Evolutionary conservation across 2,888 invertebrate species (phyloP), one percentile per base, ranked within the genome.

Genomic region (Odontomyia ornata): DNA sequence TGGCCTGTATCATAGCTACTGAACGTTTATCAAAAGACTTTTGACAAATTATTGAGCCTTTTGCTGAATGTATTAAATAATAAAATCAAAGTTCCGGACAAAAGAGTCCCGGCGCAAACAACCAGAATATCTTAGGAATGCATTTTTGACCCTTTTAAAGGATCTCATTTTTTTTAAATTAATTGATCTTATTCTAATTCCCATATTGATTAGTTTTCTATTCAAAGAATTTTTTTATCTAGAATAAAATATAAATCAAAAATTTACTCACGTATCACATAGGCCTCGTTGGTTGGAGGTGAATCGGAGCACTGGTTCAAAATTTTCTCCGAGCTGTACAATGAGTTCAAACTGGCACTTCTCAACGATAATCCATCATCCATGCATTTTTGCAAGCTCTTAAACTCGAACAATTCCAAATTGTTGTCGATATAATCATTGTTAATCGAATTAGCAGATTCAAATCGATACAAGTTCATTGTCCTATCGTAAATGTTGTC

Each of bases 401-500:
- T 60, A 73, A 36, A 73, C 9, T 36, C 21, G 23, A 57, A 36
- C 7, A 15, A 18, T 1, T 64, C 64, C 25, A 75, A 47, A 64
- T 75, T 75, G 15, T 75, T 46, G 13, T 75, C 64, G 47, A 64
- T n/a, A 15, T 9, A n/a, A 57, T 57, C 69, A 21, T 77, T 77
- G 60, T 77, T 62, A 47, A 76, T 75, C 15, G 76, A 77, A 56
- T 62, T 76, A 11, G 52, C 64, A 28, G 77, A 77, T 67, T 79
- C 77, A 18, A 79, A 77, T 1, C 67, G 75, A 27, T 75, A 77
- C 15, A 79, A 71, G 21, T 79, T 78, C 21, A 79, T 56, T 1
- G 77, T 57, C 62, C 77, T 78, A 21, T 80, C 80, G 47, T 78
- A 79, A 56, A 81, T 77, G 67, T 81, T 81, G 64, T 81, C 81